Evolutionary conservation across 2,888 invertebrate species (phyloP).

Genomic region (Heliothis peltigera): DNA sequence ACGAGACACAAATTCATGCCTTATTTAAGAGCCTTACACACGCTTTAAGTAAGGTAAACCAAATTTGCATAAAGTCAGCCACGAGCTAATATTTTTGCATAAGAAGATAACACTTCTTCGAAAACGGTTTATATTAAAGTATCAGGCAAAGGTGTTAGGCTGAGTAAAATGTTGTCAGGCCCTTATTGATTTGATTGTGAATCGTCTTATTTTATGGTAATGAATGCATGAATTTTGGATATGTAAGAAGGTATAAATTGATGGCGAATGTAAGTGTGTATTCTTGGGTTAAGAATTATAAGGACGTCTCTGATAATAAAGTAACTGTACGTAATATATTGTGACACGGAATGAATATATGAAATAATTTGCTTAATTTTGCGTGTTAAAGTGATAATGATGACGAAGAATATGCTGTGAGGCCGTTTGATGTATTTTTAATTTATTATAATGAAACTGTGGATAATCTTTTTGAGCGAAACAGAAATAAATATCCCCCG

Average conservation of each 20-base stretch:
- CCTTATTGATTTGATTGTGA: conserved; percentile 70
- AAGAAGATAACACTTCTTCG: conserved; percentile 85
- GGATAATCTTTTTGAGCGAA: conserved; percentile 25
- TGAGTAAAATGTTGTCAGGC: conserved; percentile 62
- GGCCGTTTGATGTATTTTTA: conserved; percentile 44
- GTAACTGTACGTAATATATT: conserved; percentile 52
- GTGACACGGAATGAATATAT: conserved; percentile 51
- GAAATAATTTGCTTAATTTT: conserved; percentile 45
- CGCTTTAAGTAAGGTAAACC: conserved; percentile 78
- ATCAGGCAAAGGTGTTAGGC: conserved; percentile 68
- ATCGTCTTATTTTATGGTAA: conserved; percentile 70
- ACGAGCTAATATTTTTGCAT: conserved; percentile 89
- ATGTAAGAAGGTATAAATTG: conserved; percentile 54
- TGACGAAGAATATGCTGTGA: conserved; percentile 33
- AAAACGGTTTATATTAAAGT: conserved; percentile 75
- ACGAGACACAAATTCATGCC: conserved; percentile 77
- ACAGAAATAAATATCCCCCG: conserved; percentile 11
- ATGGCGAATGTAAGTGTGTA: conserved; percentile 48
- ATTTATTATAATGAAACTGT: conserved; percentile 43
- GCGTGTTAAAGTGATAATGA: conserved; percentile 46
- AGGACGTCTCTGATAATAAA: conserved; percentile 53
- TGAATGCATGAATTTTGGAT: conserved; percentile 62
- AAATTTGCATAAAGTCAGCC: conserved; percentile 88
- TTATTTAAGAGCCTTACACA: conserved; percentile 78
- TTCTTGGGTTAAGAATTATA: conserved; percentile 51